Percentiles rank a stretch among this genome's conserved stretches.
Evolutionary conservation across 2,888 invertebrate species (phyloP).

Genomic region (Campoplex capitator): DNA sequence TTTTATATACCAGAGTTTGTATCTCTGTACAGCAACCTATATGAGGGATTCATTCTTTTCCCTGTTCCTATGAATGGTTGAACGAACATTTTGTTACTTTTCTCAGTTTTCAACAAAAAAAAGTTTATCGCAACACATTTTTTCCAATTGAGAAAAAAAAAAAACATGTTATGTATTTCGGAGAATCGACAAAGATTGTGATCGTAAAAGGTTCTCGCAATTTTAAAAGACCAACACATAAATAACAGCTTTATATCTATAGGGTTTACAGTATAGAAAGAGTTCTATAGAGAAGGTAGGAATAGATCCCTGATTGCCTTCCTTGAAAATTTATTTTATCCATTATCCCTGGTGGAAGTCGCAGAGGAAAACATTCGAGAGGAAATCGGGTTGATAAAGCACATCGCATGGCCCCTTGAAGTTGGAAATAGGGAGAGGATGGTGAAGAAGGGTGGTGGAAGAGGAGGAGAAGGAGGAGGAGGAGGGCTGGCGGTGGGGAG

Average conservation of each 20-base stretch:
- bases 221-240: conserved; percentile 36
- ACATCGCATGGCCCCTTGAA: conserved; percentile 66
- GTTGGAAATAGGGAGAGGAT: conserved; percentile 54
- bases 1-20: background rate
- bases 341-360: conserved; percentile 67
- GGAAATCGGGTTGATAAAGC: conserved; percentile 68
- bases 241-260: conserved; percentile 20
- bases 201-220: conserved; percentile 49
- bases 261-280: conserved; percentile 22
- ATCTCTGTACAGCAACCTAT: background rate
- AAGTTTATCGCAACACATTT: background rate
- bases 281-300: conserved; percentile 38
- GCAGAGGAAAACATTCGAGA: conserved; percentile 66
- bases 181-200: conserved; percentile 46
- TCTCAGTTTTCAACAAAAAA: background rate
- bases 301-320: conserved; percentile 64
- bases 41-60: background rate
- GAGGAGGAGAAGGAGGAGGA: conserved; percentile 3
- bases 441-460: conserved; percentile 16
- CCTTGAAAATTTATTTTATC: conserved; percentile 68
- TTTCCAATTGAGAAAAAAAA: conserved; percentile 2
- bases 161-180: conserved; percentile 37
- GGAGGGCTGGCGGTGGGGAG: conserved; percentile 20
- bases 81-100: background rate
- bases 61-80: background rate